Evolutionary conservation across 2,888 invertebrate species (phyloP).

Genomic region (Chrysolina oricalcia): DNA sequence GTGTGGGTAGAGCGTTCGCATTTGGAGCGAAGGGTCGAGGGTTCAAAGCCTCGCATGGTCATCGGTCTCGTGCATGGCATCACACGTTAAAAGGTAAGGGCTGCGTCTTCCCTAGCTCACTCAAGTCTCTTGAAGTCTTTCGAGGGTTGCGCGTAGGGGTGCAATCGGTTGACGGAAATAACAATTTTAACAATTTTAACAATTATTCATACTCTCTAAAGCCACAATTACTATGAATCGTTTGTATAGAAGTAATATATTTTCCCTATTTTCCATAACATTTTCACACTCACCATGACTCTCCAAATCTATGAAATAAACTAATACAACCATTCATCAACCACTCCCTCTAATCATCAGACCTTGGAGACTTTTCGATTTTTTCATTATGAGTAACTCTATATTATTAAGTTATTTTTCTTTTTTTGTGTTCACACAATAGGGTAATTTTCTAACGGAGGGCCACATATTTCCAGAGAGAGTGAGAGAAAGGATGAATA

Average conservation of each 20-base stretch:
- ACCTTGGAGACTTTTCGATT: conserved; percentile 8
- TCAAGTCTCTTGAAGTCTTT: too few species aligned
- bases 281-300: conserved; percentile 1
- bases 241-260: background rate
- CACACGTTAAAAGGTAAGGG: too few species aligned
- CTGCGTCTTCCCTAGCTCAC: too few species aligned
- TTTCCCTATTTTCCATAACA: background rate
- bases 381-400: background rate
- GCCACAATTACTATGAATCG: background rate
- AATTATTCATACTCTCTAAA: too few species aligned
- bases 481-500: background rate
- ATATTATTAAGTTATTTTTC: conserved; percentile 22
- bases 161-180: too few species aligned
- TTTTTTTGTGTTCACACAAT: conserved; percentile 5
- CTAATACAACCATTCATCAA: conserved; percentile 5
- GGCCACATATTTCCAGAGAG: background rate
- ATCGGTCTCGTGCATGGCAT: too few species aligned
- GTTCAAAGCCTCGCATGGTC: too few species aligned
- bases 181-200: too few species aligned
- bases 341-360: conserved; percentile 11
- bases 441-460: background rate
- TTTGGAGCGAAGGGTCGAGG: too few species aligned
- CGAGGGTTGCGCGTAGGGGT: too few species aligned
- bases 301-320: background rate
- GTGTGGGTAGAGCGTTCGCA: too few species aligned